These are phyloP conservation scores for Petrolisthes manimaculis DNA, from an alignment of 2,888 invertebrate genomes.

Conservation along the genomic window DNA sequence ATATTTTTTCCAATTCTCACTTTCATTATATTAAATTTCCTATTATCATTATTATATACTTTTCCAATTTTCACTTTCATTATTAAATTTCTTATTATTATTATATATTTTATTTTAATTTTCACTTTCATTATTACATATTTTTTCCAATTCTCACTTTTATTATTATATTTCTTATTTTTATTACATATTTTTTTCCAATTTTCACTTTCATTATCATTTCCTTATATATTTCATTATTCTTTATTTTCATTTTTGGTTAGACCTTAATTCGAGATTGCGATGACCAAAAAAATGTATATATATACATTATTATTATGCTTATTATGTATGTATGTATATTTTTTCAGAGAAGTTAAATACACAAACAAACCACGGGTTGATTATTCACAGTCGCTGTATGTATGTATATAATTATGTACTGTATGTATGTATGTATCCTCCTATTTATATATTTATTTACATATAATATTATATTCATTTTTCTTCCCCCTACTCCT, in stretches of 20 bases:
- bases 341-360: too few species aligned
- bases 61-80: neutral
- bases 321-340: too few species aligned
- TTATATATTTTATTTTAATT: neutral
- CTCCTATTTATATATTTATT: too few species aligned
- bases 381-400: too few species aligned
- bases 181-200: neutral
- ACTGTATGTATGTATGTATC: too few species aligned
- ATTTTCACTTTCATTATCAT: neutral
- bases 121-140: neutral
- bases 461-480: too few species aligned
- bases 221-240: neutral
- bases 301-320: too few species aligned
- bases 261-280: too few species aligned
- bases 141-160: neutral
- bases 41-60: neutral
- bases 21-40: neutral
- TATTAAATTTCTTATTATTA: neutral
- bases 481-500: too few species aligned
- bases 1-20: neutral
- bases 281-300: too few species aligned
- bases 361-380: too few species aligned
- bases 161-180: neutral
- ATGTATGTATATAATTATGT: too few species aligned
- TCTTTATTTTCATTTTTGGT: neutral